phyloP scores from a whole-genome alignment of 1,140 invertebrate species.

The Riptortus pedestris region DNA sequence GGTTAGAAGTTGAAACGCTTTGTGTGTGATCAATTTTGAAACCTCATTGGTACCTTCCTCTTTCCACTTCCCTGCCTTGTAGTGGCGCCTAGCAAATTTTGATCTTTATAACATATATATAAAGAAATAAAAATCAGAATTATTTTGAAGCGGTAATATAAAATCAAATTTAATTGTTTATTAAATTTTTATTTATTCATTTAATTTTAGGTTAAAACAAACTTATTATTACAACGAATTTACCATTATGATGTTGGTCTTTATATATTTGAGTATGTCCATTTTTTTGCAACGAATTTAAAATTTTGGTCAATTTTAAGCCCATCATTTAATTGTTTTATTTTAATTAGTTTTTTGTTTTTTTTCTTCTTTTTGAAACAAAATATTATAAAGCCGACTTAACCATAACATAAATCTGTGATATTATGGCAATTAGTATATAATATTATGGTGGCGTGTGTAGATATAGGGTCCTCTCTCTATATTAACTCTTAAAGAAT shows the following conservation, averaged over 20 bases:
- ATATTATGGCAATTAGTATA: slow-evolving; percentile 29
- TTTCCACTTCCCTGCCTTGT: not conserved
- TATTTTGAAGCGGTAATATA: too few species aligned
- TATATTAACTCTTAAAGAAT: slow-evolving; percentile 8
- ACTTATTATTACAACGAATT: slow-evolving; percentile 5
- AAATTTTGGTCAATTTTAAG: not conserved
- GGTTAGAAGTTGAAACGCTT: slow-evolving; percentile 25
- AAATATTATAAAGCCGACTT: not conserved
- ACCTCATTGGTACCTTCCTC: slow-evolving; percentile 8
- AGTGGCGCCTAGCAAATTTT: slow-evolving; percentile 10
- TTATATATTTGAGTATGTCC: slow-evolving; percentile 11
- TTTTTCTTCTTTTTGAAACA: slow-evolving; percentile 4
- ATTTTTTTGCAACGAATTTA: slow-evolving; percentile 16
- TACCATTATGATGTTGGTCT: not conserved
- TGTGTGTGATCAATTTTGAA: slow-evolving; percentile 23
- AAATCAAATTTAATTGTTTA: too few species aligned
- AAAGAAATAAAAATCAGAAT: too few species aligned
- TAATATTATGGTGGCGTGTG: slow-evolving; percentile 10
- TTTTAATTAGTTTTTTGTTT: not conserved
- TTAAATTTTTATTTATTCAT: not conserved
- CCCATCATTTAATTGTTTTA: slow-evolving; percentile 3
- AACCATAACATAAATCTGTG: slow-evolving; percentile 28
- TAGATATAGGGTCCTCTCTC: slow-evolving; percentile 16
- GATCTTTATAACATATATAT: not conserved
- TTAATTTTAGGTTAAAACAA: not conserved